Base-by-base conservation (phyloP, 2,797 vertebrate genomes). In the Otolemur crassicaudatus region DNA sequence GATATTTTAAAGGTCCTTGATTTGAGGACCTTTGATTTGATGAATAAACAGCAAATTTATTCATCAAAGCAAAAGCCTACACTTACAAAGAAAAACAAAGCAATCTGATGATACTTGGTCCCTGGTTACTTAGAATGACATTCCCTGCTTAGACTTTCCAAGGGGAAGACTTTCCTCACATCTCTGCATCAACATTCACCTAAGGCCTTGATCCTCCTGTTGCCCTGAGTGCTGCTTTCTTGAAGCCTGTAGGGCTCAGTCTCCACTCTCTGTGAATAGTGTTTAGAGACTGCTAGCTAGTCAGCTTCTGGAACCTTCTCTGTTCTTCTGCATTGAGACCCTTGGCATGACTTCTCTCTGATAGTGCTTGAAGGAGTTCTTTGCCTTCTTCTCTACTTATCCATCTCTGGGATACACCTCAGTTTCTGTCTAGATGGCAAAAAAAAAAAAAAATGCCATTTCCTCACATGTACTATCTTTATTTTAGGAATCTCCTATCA, bases 141-240 rank as follows among this genome's bases (percentile, higher is more conserved):
- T 1, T 12, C 17, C n/a, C 0, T 2, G 23, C 53, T 43, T 19
- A 31, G 27, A 1, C 14, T 4, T 34, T 34, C 5, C n/a, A 22
- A 46, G 1, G 6, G 46, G 13, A 60, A 0, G 17, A 1, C 0
- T 49, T 73, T 53, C 4, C 34, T 1, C 22, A 2, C 1, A 4
- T 3, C 4, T 31, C 6, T 31, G 43, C 1, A 43, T 11, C 1
- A 1, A 9, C 6, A 17, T 11, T 53, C 7, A 5, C 27, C 25
- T 20, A 14, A 8, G 10, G n/a, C 34, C 20, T 67, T 29, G 14
- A 12, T 20, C 27, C 1, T 40, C 4, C 7, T 56, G n/a, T 11
- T 11, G 2, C 6, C n/a, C 4, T 5, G 2, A 9, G 14, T 67
- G 14, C 53, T 67, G 10, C 31, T 34, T 23, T 13, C 19, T 23